Evolutionary conservation across 2,888 invertebrate genomes (phyloP).

Genomic region (Vannuccia rotundouncinata): DNA sequence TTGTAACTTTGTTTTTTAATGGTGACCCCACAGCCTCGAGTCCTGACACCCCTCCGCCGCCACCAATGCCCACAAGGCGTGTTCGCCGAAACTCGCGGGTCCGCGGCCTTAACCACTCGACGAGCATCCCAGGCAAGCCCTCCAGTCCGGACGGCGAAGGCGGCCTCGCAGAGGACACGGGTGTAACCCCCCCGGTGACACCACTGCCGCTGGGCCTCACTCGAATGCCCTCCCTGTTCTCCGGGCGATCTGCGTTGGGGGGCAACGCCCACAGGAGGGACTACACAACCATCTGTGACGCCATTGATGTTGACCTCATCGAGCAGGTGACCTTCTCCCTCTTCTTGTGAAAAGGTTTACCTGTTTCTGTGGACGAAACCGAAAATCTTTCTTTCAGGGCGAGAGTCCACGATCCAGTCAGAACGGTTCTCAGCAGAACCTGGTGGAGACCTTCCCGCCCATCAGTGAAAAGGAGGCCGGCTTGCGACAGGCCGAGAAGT

Average conservation of each 20-base stretch:
- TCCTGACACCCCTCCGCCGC: background rate
- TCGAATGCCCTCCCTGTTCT: background rate
- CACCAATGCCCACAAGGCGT: background rate
- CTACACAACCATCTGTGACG: conserved; percentile 31
- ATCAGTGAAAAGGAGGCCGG: conserved; percentile 13
- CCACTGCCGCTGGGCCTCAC: background rate
- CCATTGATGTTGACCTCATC: background rate
- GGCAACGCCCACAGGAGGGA: background rate
- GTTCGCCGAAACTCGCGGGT: background rate
- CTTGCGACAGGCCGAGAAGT: conserved; percentile 24
- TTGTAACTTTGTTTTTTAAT: no score
- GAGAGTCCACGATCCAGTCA: background rate
- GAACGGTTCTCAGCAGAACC: background rate
- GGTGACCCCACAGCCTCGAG: no score
- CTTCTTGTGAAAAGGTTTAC: no score
- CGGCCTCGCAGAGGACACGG: background rate
- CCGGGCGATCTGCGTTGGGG: background rate
- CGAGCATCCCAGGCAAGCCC: background rate
- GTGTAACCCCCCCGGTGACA: background rate
- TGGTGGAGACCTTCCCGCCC: background rate
- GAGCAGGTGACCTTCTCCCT: background rate
- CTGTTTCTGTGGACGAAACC: no score
- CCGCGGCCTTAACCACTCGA: no score
- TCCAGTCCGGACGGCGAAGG: background rate
- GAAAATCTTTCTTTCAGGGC: no score